A percentile compares a stretch with the other conserved stretches of the same genome.
Evolutionary conservation across 2,797 vertebrate species (phyloP).

Genomic region (Trachops cirrhosus): DNA sequence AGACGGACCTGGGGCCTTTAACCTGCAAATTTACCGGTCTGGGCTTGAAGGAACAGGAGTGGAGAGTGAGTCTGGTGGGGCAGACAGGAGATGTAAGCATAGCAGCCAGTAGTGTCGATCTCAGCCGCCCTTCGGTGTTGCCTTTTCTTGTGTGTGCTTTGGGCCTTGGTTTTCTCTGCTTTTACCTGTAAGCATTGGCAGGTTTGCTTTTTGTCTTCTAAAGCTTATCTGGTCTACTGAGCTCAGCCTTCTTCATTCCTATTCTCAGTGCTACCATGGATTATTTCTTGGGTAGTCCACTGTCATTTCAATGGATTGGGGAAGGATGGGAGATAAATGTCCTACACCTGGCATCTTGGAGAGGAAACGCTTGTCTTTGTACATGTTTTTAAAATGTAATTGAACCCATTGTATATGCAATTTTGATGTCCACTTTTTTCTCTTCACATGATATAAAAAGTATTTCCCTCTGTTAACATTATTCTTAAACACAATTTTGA

Average conservation of each 20-base stretch:
- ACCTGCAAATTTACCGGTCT: neutral
- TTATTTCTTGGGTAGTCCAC: neutral
- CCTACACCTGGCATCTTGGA: neutral
- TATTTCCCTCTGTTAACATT: neutral
- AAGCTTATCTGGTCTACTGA: neutral
- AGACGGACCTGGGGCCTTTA: neutral
- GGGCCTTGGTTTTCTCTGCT: neutral
- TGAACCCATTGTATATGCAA: neutral
- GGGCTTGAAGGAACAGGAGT: neutral
- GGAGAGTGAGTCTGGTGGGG: neutral
- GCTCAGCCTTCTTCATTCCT: neutral
- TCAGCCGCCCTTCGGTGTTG: neutral
- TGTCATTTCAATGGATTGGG: neutral
- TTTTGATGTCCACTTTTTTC: neutral
- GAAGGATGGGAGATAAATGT: neutral
- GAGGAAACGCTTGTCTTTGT: neutral
- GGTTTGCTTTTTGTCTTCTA: neutral
- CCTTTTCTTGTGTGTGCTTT: neutral
- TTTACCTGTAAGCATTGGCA: neutral
- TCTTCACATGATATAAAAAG: neutral
- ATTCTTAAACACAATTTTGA: neutral
- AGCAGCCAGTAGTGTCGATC: neutral
- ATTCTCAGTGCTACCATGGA: neutral
- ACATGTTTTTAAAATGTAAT: neutral
- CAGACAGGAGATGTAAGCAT: neutral